These are phyloP conservation scores for Ciona savignyi DNA, from an alignment of 23 tunicate species.

Conservation along the genomic window DNA sequence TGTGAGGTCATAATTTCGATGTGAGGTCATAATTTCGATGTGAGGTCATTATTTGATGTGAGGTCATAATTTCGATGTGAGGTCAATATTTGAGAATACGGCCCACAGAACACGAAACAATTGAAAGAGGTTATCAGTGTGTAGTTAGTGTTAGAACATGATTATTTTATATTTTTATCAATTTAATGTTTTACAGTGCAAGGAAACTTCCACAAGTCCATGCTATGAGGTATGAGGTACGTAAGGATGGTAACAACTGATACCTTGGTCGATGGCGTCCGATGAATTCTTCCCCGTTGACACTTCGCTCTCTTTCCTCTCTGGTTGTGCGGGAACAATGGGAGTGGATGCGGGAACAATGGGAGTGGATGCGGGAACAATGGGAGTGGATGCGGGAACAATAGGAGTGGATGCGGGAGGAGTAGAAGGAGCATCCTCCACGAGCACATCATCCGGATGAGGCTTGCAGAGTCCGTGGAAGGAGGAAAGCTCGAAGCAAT, in stretches of 20 bases:
- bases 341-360: background rate
- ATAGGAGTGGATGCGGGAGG: background rate
- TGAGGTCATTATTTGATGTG: too few species aligned
- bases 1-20: too few species aligned
- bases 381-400: background rate
- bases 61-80: too few species aligned
- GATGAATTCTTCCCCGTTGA: background rate
- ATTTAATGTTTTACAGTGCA: too few species aligned
- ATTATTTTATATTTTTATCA: too few species aligned
- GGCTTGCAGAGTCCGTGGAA: conserved; percentile 86
- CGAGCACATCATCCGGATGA: conserved; percentile 72
- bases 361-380: background rate
- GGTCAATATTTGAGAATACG: too few species aligned
- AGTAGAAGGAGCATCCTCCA: conserved; percentile 7
- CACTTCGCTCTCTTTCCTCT: conserved; percentile 4
- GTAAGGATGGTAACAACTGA: background rate
- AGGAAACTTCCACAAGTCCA: too few species aligned
- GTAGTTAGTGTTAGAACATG: too few species aligned
- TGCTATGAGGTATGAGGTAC: background rate
- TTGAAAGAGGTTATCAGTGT: too few species aligned
- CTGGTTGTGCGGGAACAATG: background rate
- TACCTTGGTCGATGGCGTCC: background rate
- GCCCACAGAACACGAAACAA: too few species aligned
- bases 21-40: too few species aligned
- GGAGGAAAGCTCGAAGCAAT: conserved; percentile 42